Conservation (phyloP, 1,140 invertebrate genomes). For the Pogonomyrmex barbatus region DNA sequence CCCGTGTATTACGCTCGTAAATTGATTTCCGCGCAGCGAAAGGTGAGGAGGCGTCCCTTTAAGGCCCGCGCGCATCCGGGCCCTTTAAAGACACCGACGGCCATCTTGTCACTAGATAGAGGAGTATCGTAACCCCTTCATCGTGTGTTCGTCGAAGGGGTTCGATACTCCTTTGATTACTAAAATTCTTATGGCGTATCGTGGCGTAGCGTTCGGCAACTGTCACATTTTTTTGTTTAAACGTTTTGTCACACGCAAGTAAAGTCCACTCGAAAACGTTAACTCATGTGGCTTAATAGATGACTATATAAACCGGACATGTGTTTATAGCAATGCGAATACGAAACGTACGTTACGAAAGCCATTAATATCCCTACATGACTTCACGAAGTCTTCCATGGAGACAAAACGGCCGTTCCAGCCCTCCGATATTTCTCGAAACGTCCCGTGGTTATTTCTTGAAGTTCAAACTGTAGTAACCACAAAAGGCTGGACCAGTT, state of each 20-base stretch:
- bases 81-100: conserved; percentile 22
- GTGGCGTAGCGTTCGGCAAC: neutral
- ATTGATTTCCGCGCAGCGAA: conserved; percentile 75
- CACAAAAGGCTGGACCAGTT: conserved; percentile 48
- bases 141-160: neutral
- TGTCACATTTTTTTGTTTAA: neutral
- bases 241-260: no score
- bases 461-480: conserved; percentile 20
- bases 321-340: conserved; percentile 32
- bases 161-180: neutral
- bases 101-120: conserved; percentile 44
- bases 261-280: neutral
- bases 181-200: neutral
- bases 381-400: conserved; percentile 16
- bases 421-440: conserved; percentile 36
- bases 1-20: conserved; percentile 77
- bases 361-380: conserved; percentile 30
- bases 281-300: conserved; percentile 25
- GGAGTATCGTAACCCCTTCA: neutral
- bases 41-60: conserved; percentile 68
- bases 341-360: conserved; percentile 39
- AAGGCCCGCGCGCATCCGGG: conserved; percentile 25
- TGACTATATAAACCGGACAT: conserved; percentile 26
- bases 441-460: conserved; percentile 41
- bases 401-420: conserved; percentile 6